Base-by-base conservation (phyloP, 2,888 invertebrate genomes). In the Eupithecia abbreviata region DNA sequence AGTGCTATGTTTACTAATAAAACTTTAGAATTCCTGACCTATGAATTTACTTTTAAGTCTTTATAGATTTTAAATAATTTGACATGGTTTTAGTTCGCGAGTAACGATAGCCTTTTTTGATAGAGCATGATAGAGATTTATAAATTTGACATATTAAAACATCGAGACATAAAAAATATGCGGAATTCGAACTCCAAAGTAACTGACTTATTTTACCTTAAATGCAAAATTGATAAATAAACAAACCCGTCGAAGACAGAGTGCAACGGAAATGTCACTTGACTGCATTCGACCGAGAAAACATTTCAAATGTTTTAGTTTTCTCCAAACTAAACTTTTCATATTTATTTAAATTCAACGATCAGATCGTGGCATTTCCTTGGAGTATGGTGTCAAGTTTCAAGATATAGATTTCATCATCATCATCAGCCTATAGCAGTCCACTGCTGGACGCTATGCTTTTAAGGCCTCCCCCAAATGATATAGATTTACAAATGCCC, bases 1-100 rank as follows among this genome's bases (percentile, higher is more conserved):
- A 88, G 84, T 82, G 83, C 85, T 89, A 86, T 91, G 90, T 92
- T 92, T 92, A 92, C 91, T 87, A 90, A 90, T 90, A 91, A 90
- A 87, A 86, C 83, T 84, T 86, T 84, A 83, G 82, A 84, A 83
- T 84, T 83, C 82, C 84, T 82, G 80, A 83, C 83, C 77, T 78
- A 68, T 71, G 70, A n/a, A 62, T 12, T 10, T 58, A 58, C 0
- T 2, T 51, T 51, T n/a, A 5, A 51, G n/a, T 55, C 9, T 55
- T 58, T 18, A 3, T n/a, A 18, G 9, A 58, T 18, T n/a, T 58
- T 18, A 6, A 3, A 58, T 58, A 9, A 58, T 58, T 58, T 7
- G 55, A 58, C 18, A 58, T 18, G n/a, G 9, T 58, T 18, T 58
- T 9, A 58, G 3, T 58, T 18, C n/a, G 0, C 15, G 2, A 2